Percentiles rank a stretch among this genome's conserved stretches.
Evolutionary conservation across 2,888 invertebrate species (phyloP).

Genomic region (Colostygia pectinataria): DNA sequence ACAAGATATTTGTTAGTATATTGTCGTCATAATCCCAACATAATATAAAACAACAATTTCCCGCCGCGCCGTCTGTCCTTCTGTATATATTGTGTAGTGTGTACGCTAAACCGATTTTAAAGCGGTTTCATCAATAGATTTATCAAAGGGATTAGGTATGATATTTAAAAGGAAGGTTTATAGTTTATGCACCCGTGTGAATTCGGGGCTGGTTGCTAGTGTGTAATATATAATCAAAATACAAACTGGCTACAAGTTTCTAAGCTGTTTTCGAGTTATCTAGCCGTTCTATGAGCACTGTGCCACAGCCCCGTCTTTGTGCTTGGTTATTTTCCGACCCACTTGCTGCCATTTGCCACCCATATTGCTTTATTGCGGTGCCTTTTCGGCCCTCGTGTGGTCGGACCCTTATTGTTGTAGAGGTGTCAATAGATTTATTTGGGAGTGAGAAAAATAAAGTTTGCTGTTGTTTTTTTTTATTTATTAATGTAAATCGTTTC

Average conservation of each 20-base stretch:
- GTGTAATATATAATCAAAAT: too few relatives aligned
- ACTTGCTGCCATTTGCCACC: slow-evolving; percentile 27
- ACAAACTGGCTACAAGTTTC: too few relatives aligned
- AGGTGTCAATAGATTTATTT: slow-evolving; percentile 35
- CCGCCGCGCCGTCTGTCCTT: too few relatives aligned
- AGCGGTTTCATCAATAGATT: too few relatives aligned
- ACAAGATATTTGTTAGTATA: background rate
- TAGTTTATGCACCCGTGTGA: too few relatives aligned
- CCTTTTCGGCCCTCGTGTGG: slow-evolving; percentile 20
- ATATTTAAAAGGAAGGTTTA: too few relatives aligned
- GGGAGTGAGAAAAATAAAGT: slow-evolving; percentile 19
- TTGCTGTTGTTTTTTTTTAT: slow-evolving; percentile 2
- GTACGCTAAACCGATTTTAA: too few relatives aligned
- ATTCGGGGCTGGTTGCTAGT: too few relatives aligned
- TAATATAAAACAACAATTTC: too few relatives aligned
- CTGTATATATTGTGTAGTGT: too few relatives aligned
- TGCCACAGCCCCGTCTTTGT: slow-evolving; percentile 28
- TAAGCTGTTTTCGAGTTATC: background rate
- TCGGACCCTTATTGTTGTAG: slow-evolving; percentile 24
- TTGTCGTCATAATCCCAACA: too few relatives aligned
- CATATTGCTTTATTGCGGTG: slow-evolving; percentile 30
- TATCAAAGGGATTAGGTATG: too few relatives aligned
- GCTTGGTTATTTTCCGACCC: slow-evolving; percentile 36
- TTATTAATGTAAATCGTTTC: background rate
- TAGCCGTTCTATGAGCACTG: slow-evolving; percentile 2